phyloP scores from a whole-genome alignment of 2,113 vertebrate species.

The Ictidomys tridecemlineatus region DNA sequence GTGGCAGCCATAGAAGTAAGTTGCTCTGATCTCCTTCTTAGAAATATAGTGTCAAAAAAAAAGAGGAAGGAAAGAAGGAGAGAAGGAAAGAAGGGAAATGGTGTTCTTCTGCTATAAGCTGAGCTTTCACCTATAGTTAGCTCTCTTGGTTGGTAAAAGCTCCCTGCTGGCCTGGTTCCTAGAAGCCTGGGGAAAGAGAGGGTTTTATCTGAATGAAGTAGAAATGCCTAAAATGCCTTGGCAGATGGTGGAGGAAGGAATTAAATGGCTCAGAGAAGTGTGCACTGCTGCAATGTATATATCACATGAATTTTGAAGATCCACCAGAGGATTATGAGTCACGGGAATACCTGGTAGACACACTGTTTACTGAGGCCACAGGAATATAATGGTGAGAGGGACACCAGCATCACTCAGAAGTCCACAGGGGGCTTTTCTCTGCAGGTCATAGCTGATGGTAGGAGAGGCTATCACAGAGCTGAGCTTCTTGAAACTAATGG shows the following conservation, averaged over 20 bases:
- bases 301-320: neutral
- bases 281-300: neutral
- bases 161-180: neutral
- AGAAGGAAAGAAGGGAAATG: neutral
- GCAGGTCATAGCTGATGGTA: neutral
- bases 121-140: neutral
- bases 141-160: neutral
- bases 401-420: neutral
- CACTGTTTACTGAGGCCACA: neutral
- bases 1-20: neutral
- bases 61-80: neutral
- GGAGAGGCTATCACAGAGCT: neutral
- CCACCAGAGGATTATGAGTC: neutral
- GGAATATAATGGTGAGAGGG: neutral
- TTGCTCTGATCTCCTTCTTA: neutral
- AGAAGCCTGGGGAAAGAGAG: neutral
- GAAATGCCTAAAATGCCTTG: neutral
- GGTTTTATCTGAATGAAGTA: neutral
- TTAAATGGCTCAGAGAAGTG: neutral
- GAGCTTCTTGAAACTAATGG: neutral
- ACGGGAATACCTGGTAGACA: neutral
- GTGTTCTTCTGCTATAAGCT: neutral
- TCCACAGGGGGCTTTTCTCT: neutral
- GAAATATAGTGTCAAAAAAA: neutral
- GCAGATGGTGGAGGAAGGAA: neutral